Evolutionary conservation across 2,113 vertebrate species (phyloP), one percentile per base, ranked within the genome.

Genomic region (Gymnocephalus cernua): DNA sequence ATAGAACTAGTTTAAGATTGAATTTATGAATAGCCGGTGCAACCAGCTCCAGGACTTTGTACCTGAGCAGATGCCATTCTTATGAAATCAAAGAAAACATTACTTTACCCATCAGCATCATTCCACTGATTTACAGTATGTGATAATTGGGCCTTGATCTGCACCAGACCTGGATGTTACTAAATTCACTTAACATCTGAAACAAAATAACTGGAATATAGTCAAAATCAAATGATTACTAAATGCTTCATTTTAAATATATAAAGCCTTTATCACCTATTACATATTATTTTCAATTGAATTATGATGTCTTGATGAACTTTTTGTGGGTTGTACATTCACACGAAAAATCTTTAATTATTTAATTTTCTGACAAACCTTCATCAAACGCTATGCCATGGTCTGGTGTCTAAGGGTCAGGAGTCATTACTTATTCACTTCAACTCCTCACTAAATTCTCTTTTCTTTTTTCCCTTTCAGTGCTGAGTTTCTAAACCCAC

Each of bases 401-500:
- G 77, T 79, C 82, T 86, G 80, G 68, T 82, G 77, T 85, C 57
- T 77, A 25, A 57, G 8, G 57, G 71, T 77, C 23, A 57, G 38
- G 6, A 74, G n/a, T 29, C 15, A 6, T 19, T 12, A 23, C 11
- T 35, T 57, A 0, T 80, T 56, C 51, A 35, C 41, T 75, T 65
- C 48, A 71, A 18, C 56, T 79, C 23, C 51, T 79, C 35, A 90
- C 74, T 88, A 56, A 90, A 75, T 63, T 74, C 59, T 86, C 47
- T 70, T 78, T 79, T 88, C 67, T 83, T 69, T 88, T 88, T 80
- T 91, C 58, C 72, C 25, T 92, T 89, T 67, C 91, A 95, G 94
- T 95, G 93, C 92, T 95, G 92, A 95, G 95, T 94, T 95, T 95
- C 93, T 95, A 94, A 94, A 65, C 77, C 79, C 51, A 41, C 59